Conservation (phyloP, 2,797 vertebrate species). For the Tarsius wallacei region DNA sequence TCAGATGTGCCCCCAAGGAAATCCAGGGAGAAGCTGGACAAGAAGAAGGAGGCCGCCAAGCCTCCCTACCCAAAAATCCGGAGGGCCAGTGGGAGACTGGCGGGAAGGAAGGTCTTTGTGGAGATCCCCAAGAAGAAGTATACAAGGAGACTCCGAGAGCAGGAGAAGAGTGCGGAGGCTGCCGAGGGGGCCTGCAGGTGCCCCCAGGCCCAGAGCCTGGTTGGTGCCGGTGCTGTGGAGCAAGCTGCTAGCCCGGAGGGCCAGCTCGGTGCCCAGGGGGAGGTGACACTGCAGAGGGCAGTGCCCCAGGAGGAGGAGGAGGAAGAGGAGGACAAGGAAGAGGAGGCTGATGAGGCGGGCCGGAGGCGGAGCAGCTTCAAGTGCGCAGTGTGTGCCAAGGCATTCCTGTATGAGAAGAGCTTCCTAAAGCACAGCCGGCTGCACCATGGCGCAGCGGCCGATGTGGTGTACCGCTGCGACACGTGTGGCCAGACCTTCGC, state of each 20-base stretch:
- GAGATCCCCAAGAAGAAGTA: slow-evolving; percentile 93
- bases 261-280: background rate
- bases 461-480: slow-evolving; percentile 94
- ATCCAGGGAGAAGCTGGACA: slow-evolving; percentile 87
- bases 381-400: slow-evolving; percentile 95
- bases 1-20: slow-evolving; percentile 34
- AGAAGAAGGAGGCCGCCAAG: slow-evolving; percentile 88
- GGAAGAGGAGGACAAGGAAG: slow-evolving; percentile 81
- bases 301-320: slow-evolving; percentile 67
- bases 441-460: slow-evolving; percentile 94
- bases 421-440: slow-evolving; percentile 96
- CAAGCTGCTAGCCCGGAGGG: slow-evolving; percentile 60
- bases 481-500: slow-evolving; percentile 97
- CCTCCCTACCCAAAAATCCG: slow-evolving; percentile 89
- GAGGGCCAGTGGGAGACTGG: slow-evolving; percentile 91
- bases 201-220: slow-evolving; percentile 17
- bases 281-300: slow-evolving; percentile 9
- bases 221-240: slow-evolving; percentile 76
- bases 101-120: slow-evolving; percentile 92
- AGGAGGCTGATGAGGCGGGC: slow-evolving; percentile 81
- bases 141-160: slow-evolving; percentile 89
- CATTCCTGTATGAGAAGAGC: slow-evolving; percentile 97
- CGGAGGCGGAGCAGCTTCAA: slow-evolving; percentile 91
- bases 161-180: slow-evolving; percentile 85
- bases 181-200: background rate